These are phyloP conservation scores for Euphysa ruthae DNA, from an alignment of 30 jellyfish, hydroid and myxozoan species.

Conservation along the genomic window DNA sequence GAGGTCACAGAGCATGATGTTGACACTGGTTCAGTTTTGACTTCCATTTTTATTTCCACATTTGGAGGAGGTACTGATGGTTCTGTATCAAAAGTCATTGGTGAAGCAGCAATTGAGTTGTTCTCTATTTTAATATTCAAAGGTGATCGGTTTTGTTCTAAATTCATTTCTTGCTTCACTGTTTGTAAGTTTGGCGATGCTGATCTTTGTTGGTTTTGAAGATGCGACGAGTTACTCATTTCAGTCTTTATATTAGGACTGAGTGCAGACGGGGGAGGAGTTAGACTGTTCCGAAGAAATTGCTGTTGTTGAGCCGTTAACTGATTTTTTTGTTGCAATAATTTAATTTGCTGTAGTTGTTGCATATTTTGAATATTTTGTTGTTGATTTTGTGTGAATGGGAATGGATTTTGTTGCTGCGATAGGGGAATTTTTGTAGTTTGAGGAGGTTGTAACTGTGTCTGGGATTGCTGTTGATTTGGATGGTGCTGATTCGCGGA, in stretches of 20 bases:
- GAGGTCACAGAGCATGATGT: slow-evolving; percentile 17
- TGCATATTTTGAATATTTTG: slow-evolving; percentile 20
- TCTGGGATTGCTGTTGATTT: too few relatives aligned
- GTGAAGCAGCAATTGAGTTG: slow-evolving; percentile 33
- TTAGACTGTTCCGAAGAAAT: slow-evolving; percentile 22
- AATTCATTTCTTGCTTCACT: slow-evolving; percentile 6
- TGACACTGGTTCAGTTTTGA: slow-evolving; percentile 21
- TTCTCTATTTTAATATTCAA: slow-evolving; percentile 28
- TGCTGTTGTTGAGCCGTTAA: slow-evolving; percentile 48
- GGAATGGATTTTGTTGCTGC: too few relatives aligned
- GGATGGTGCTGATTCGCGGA: too few relatives aligned
- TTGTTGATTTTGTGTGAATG: too few relatives aligned
- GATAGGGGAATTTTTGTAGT: too few relatives aligned
- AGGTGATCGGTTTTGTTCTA: slow-evolving; percentile 9
- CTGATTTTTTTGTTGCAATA: slow-evolving; percentile 52
- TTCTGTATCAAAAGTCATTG: slow-evolving; percentile 4
- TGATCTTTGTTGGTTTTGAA: slow-evolving; percentile 37
- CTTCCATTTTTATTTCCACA: slow-evolving; percentile 9
- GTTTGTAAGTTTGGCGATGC: background rate
- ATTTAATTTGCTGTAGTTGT: slow-evolving; percentile 38
- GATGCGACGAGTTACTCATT: slow-evolving; percentile 6
- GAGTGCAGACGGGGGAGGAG: slow-evolving; percentile 25
- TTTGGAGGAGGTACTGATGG: background rate
- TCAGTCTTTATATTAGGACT: slow-evolving; percentile 24
- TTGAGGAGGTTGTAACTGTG: too few relatives aligned